Evolutionary conservation across 2,113 vertebrate species (phyloP), one percentile per base, ranked within the genome.

Genomic region (Paratilapia polleni): DNA sequence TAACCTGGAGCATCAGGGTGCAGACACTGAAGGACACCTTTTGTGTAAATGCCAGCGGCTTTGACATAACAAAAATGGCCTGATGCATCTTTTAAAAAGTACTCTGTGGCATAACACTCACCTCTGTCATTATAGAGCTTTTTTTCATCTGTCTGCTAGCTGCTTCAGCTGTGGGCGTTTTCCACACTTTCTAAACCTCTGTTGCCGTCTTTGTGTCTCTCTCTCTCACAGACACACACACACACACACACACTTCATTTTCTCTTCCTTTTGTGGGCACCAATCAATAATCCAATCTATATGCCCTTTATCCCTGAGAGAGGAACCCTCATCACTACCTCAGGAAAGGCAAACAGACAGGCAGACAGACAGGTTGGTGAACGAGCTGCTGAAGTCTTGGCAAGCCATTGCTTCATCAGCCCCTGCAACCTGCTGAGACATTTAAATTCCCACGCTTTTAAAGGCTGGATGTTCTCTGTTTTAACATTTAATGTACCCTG

Each of bases 231-330:
- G 6, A 36, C 34, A 36, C 34, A 36, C 34, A 36, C 34, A 10
- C 22, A 26, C 41, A 19, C 64, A 22, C 31, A n/a, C 20, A 52
- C 52, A 24, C 14, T 36, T 19, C 24, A 9, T 52, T 36, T 56
- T 75, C 9, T 54, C 58, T 59, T 47, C 54, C 59, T 49, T 41
- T 24, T 15, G 76, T n/a, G 62, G 61, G 11, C 24, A 0, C 34
- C 8, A 49, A 88, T 93, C 85, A 87, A 87, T 90, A 81, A 74
- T 81, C 60, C 60, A 74, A 81, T 90, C 81, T 83, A 15, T 22
- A 17, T 1, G 0, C 41, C 26, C 47, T 22, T 10, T 38, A 60
- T 57, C n/a, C 31, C 0, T 28, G 5, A 58, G 36, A 26, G n/a
- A 11, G 54, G 8, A 31, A 47, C 10, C 19, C 57, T 85, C 31